Conservation (phyloP, 2,888 invertebrate species). For the Caenorhabditis zanzibari region DNA sequence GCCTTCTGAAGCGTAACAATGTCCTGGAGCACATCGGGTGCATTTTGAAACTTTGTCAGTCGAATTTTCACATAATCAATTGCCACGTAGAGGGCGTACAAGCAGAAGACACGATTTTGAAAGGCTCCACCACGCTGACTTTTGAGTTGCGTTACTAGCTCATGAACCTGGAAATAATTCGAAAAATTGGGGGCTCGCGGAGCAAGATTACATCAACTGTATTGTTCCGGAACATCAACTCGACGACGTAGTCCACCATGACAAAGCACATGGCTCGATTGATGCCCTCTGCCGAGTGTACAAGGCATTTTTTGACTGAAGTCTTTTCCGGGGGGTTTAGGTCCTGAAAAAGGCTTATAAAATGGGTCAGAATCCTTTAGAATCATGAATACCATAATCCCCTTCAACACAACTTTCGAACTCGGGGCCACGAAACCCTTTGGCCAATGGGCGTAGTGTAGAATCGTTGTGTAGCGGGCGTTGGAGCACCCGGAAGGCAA, state of each 20-base stretch:
- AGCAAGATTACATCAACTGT: slow-evolving; percentile 26
- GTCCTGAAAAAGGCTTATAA: background rate
- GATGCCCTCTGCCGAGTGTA: slow-evolving; percentile 51
- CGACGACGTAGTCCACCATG: slow-evolving; percentile 38
- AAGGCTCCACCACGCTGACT: slow-evolving; percentile 48
- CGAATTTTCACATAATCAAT: slow-evolving; percentile 56
- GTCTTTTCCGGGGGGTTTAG: slow-evolving; percentile 18
- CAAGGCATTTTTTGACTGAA: slow-evolving; percentile 13
- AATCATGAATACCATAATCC: too few relatives aligned
- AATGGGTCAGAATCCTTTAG: too few relatives aligned
- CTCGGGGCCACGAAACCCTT: slow-evolving; percentile 35
- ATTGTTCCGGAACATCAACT: slow-evolving; percentile 53
- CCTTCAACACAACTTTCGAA: slow-evolving; percentile 50
- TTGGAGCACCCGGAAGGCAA: slow-evolving; percentile 61
- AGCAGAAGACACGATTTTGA: slow-evolving; percentile 34
- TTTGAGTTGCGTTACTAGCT: slow-evolving; percentile 27
- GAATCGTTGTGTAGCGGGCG: slow-evolving; percentile 43
- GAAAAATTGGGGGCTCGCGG: too few relatives aligned
- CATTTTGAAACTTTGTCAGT: slow-evolving; percentile 24
- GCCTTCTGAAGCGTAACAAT: slow-evolving; percentile 22
- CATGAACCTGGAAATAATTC: slow-evolving; percentile 28
- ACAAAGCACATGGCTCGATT: slow-evolving; percentile 52
- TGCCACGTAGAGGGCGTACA: slow-evolving; percentile 41
- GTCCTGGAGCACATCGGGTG: slow-evolving; percentile 13
- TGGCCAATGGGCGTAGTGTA: slow-evolving; percentile 61